Evolutionary conservation across 2,888 invertebrate species (phyloP).

Genomic region (Parnassius smintheus): DNA sequence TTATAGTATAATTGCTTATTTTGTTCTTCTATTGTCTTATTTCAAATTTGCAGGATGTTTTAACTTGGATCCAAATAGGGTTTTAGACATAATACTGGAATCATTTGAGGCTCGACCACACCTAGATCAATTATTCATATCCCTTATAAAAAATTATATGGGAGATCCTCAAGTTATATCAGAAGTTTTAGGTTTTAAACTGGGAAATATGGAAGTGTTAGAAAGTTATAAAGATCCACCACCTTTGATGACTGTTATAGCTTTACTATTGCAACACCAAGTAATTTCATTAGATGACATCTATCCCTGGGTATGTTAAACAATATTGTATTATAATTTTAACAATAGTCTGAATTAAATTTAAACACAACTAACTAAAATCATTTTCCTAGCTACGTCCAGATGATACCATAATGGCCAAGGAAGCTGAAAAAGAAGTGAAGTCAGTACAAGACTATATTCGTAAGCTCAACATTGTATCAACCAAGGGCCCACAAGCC

Average conservation of each 20-base stretch:
- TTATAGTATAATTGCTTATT: too few species aligned
- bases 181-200: constrained; percentile 97
- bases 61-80: constrained; percentile 98
- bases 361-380: too few species aligned
- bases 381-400: constrained; percentile 85
- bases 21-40: not conserved
- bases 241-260: constrained; percentile 93
- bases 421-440: constrained; percentile 91
- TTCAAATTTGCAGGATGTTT: constrained; percentile 90
- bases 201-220: constrained; percentile 84
- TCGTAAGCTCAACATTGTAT: constrained; percentile 90
- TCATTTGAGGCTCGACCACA: constrained; percentile 95
- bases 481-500: constrained; percentile 89
- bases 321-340: not conserved
- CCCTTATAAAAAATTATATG: constrained; percentile 91
- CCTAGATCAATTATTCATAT: constrained; percentile 90
- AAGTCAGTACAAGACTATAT: constrained; percentile 93
- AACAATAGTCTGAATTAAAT: too few species aligned
- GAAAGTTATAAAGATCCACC: constrained; percentile 85
- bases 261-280: constrained; percentile 92
- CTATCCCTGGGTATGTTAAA: constrained; percentile 90
- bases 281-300: constrained; percentile 93
- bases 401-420: constrained; percentile 89
- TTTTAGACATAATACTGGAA: constrained; percentile 97
- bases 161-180: constrained; percentile 90